Evolutionary conservation across 2,888 invertebrate genomes (phyloP).

Genomic region (Sphaeridia pumilis): DNA sequence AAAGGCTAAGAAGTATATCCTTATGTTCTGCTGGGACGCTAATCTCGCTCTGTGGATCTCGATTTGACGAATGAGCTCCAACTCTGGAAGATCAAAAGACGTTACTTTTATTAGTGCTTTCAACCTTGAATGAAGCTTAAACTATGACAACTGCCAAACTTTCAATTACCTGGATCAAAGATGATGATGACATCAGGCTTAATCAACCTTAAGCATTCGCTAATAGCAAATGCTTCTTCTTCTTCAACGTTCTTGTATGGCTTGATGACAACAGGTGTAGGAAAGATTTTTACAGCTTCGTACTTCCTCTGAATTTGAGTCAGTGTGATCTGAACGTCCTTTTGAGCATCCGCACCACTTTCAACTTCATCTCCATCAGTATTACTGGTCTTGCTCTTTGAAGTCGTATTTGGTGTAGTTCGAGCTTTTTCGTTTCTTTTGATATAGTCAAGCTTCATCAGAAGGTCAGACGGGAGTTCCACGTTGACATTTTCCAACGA

Average conservation of each 20-base stretch:
- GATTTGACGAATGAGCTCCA: conserved; percentile 32
- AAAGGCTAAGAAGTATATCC: conserved; percentile 82
- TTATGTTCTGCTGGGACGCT: conserved; percentile 42
- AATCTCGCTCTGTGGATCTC: conserved; percentile 35
- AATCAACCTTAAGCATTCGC: conserved; percentile 26
- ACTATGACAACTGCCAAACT: neutral
- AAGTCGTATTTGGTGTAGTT: neutral
- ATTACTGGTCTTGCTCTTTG: conserved; percentile 3
- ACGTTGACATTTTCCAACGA: conserved; percentile 31
- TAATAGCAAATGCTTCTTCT: conserved; percentile 25
- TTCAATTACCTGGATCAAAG: conserved; percentile 33
- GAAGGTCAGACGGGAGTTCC: conserved; percentile 25
- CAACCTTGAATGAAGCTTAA: neutral
- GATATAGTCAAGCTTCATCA: conserved; percentile 13
- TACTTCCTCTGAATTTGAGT: conserved; percentile 37
- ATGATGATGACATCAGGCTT: conserved; percentile 31
- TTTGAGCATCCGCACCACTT: conserved; percentile 10
- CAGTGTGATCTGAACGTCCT: conserved; percentile 35
- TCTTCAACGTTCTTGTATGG: conserved; percentile 21
- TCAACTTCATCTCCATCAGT: conserved; percentile 9
- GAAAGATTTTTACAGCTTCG: conserved; percentile 31
- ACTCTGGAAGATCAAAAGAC: conserved; percentile 16
- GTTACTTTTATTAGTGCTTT: neutral
- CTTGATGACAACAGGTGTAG: conserved; percentile 24
- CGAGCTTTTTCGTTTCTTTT: conserved; percentile 11